Evolutionary conservation across 2,888 invertebrate genomes (phyloP).

Genomic region (Branchipolynoe longqiensis): DNA sequence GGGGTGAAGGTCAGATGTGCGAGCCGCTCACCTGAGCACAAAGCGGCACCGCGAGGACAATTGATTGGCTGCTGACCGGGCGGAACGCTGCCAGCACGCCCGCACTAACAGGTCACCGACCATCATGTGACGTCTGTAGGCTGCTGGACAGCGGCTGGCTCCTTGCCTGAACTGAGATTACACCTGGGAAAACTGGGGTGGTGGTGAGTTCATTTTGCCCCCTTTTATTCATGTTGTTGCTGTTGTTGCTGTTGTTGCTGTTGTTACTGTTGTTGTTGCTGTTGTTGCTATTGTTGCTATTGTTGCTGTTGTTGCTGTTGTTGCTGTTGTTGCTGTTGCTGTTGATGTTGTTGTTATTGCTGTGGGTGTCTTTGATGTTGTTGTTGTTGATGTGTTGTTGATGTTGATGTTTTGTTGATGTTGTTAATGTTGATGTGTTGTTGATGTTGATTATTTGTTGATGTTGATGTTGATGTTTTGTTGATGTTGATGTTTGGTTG

Average conservation of each 20-base stretch:
- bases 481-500: too few species aligned
- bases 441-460: too few species aligned
- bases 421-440: too few species aligned
- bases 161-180: background rate
- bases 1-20: background rate
- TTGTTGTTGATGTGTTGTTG: too few species aligned
- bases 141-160: background rate
- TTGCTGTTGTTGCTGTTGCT: too few species aligned
- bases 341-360: too few species aligned
- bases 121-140: background rate
- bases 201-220: background rate
- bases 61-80: constrained; percentile 35
- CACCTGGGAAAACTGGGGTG: background rate
- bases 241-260: background rate
- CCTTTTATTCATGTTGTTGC: background rate
- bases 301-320: too few species aligned
- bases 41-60: constrained; percentile 25
- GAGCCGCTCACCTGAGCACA: constrained; percentile 53
- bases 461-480: too few species aligned
- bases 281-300: too few species aligned
- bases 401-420: too few species aligned
- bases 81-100: background rate
- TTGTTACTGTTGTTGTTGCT: too few species aligned
- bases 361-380: too few species aligned
- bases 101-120: background rate